Percentiles rank a stretch among this genome's conserved stretches.
Evolutionary conservation across 2,797 vertebrate species (phyloP).

Genomic region (Crenichthys baileyi): DNA sequence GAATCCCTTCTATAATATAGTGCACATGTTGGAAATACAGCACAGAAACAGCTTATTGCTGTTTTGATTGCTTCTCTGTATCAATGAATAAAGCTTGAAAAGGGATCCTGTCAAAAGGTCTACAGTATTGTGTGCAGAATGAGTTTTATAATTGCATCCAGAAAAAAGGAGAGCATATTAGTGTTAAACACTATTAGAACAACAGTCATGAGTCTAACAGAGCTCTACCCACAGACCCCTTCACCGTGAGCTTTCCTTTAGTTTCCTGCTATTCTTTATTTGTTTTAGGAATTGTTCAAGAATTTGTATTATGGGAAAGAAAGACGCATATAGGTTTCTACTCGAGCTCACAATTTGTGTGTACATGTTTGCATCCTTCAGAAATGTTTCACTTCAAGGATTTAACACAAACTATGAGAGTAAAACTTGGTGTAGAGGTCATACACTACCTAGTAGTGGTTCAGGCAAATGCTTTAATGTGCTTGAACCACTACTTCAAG

Average conservation of each 20-base stretch:
- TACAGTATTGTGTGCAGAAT: constrained; percentile 41
- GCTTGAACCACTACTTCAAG: too few species aligned
- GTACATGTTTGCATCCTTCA: not conserved
- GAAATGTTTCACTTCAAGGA: not conserved
- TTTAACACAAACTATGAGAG: not conserved
- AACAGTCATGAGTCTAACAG: constrained; percentile 33
- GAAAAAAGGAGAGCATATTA: constrained; percentile 32
- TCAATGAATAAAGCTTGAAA: constrained; percentile 32
- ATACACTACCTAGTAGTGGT: not conserved
- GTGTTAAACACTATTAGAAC: constrained; percentile 37
- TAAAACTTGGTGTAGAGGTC: not conserved
- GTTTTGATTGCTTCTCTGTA: constrained; percentile 59
- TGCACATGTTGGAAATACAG: constrained; percentile 44
- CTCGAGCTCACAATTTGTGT: not conserved
- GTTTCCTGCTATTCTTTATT: not conserved
- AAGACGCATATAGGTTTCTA: not conserved
- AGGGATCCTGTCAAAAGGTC: constrained; percentile 33
- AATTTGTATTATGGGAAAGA: not conserved
- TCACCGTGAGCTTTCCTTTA: not conserved
- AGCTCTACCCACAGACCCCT: not conserved
- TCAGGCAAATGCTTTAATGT: not conserved
- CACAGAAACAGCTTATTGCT: constrained; percentile 43
- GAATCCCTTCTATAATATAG: constrained; percentile 50
- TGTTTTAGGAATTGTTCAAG: not conserved
- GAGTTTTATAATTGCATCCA: constrained; percentile 44